Base-by-base conservation (phyloP, 2,888 invertebrate genomes). In the Zygothrica quintamaculata region DNA sequence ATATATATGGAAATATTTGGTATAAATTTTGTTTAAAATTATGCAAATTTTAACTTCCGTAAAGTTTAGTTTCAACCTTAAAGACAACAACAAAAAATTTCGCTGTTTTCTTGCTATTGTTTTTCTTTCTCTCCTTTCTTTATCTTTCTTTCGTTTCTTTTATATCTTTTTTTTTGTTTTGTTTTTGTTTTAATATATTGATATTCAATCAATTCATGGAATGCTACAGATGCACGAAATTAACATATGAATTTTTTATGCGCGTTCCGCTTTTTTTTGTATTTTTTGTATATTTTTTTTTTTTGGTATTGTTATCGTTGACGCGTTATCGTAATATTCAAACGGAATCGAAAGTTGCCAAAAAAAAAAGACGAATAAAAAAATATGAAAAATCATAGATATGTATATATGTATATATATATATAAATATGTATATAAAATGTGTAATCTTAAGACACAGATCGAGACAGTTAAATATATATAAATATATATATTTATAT, bases 301-400 rank as follows among this genome's bases (percentile, higher is more conserved):
- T 7, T 31, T 40, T 50, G 26, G 9, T 29, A n/a, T 29, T 29
- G 29, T 29, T 44, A 11, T 15, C 26, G 15, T 37, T n/a, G n/a
- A 26, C 47, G 46, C 48, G 50, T 60, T 57, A 70, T 58, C 58
- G 55, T 31, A 51, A 34, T 47, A 57, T 65, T 53, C 22, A 29
- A 79, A 85, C 72, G 84, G 84, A 88, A 88, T 84, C 85, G 88
- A 88, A 89, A 89, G 89, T 88, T 87, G 78, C 73, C 78, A 56
- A 72, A 71, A 70, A 66, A 76, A 61, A 62, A 61, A 37, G 5
- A 44, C 22, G 22, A 33, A n/a, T n/a, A n/a, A n/a, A n/a, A n/a
- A n/a, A n/a, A n/a, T n/a, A n/a, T n/a, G n/a, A 13, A 40, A 40
- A 33, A 31, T 9, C 18, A 18, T 9, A 16, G 11, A 11, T 42